phyloP scores from a whole-genome alignment of 2,797 vertebrate genomes.

The Hypotaenidia okinawae region DNA sequence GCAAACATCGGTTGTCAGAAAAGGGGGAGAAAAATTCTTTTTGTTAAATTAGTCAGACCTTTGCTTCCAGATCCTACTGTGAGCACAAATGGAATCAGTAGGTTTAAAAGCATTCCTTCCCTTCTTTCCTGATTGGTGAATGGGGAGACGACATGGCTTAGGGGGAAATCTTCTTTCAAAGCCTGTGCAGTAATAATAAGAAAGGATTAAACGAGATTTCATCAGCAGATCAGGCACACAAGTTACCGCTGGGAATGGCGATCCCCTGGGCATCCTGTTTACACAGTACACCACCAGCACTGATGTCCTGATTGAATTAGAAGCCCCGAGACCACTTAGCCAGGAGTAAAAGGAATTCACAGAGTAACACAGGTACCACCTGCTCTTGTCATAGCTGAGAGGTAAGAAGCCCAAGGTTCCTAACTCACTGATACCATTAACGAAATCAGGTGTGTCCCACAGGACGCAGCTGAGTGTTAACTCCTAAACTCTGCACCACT shows the following conservation, averaged over 20 bases:
- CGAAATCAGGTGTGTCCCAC: background rate
- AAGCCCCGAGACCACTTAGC: slow-evolving; percentile 3
- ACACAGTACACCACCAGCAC: slow-evolving; percentile 12
- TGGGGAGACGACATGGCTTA: slow-evolving; percentile 98
- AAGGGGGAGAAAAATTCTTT: slow-evolving; percentile 58
- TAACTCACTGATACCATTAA: background rate
- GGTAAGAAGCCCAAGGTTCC: background rate
- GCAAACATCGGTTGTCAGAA: slow-evolving; percentile 55
- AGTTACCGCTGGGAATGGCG: slow-evolving; percentile 46
- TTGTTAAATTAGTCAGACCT: slow-evolving; percentile 87
- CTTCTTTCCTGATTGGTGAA: slow-evolving; percentile 99
- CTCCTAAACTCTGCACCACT: background rate
- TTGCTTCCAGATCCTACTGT: slow-evolving; percentile 99
- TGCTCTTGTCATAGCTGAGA: slow-evolving; percentile 34
- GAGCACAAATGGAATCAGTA: slow-evolving; percentile 97
- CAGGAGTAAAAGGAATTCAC: background rate
- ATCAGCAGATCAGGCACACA: slow-evolving; percentile 11
- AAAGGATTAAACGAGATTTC: slow-evolving; percentile 66
- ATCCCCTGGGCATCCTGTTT: slow-evolving; percentile 28
- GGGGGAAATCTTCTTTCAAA: slow-evolving; percentile 97
- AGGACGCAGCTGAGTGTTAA: background rate
- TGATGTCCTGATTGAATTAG: slow-evolving; percentile 32
- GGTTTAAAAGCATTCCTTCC: slow-evolving; percentile 99
- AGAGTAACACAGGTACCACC: slow-evolving; percentile 15
- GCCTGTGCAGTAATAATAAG: slow-evolving; percentile 85